Evolutionary conservation across 2,113 vertebrate species (phyloP).

Genomic region (Alethe castanea): DNA sequence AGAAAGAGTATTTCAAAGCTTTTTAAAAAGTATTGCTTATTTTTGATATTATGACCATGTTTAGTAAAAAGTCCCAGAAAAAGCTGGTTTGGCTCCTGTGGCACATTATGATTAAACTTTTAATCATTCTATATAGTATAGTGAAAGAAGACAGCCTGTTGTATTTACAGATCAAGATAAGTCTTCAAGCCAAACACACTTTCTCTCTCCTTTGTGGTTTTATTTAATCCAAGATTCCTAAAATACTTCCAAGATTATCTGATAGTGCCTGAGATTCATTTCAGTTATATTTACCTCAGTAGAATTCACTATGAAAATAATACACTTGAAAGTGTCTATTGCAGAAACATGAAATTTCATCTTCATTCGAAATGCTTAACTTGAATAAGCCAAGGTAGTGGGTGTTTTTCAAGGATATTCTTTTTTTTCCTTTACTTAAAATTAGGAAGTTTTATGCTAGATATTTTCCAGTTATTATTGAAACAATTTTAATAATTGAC

Average conservation of each 20-base stretch:
- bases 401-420: not conserved
- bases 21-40: not conserved
- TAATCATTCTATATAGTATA: not conserved
- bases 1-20: not conserved
- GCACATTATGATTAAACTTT: not conserved
- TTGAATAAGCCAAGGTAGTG: not conserved
- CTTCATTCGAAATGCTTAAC: not conserved
- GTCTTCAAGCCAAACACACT: not conserved
- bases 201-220: not conserved
- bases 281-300: not conserved
- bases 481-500: not conserved
- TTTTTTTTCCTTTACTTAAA: not conserved
- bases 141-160: not conserved
- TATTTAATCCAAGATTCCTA: not conserved
- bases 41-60: accelerated
- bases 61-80: not conserved
- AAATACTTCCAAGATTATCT: not conserved
- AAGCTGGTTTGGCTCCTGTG: not conserved
- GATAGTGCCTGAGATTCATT: not conserved
- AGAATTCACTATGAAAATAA: not conserved
- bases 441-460: not conserved
- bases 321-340: not conserved
- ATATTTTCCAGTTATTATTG: not conserved
- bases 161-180: not conserved
- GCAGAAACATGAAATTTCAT: not conserved